Conservation (phyloP, 37 sponge, comb jelly and placozoan species). For the Theonella swinhoei region DNA sequence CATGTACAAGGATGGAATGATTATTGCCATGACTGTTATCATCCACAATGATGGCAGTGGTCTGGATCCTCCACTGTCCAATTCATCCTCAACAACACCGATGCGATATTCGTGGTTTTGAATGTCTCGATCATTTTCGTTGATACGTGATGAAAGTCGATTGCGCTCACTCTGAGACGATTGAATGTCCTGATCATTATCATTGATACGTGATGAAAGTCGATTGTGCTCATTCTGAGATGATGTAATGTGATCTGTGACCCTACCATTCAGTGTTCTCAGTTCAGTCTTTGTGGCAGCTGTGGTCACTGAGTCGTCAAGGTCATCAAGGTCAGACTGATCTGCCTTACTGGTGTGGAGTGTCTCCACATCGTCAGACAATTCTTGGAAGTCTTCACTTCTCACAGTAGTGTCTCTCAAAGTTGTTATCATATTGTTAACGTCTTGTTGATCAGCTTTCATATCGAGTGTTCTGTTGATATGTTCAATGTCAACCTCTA, state of each 20-base stretch:
- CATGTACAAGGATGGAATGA: no score
- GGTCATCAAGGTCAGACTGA: background rate
- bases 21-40: no score
- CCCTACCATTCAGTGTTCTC: background rate
- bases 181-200: background rate
- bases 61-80: no score
- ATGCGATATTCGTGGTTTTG: no score
- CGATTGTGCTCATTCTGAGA: background rate
- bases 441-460: background rate
- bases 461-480: background rate
- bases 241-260: background rate
- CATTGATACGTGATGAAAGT: background rate
- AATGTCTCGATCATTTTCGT: no score
- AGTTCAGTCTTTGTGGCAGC: background rate
- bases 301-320: background rate
- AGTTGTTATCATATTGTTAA: background rate
- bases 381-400: background rate
- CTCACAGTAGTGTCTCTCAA: background rate
- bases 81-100: no score
- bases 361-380: background rate
- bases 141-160: background rate
- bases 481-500: background rate
- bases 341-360: background rate
- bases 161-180: background rate
- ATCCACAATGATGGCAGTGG: no score